A percentile compares a stretch with the other conserved stretches of the same genome.
These are phyloP conservation scores for Microcebus ravelobensis DNA, from an alignment of 2,113 vertebrate species.

Conservation along the genomic window DNA sequence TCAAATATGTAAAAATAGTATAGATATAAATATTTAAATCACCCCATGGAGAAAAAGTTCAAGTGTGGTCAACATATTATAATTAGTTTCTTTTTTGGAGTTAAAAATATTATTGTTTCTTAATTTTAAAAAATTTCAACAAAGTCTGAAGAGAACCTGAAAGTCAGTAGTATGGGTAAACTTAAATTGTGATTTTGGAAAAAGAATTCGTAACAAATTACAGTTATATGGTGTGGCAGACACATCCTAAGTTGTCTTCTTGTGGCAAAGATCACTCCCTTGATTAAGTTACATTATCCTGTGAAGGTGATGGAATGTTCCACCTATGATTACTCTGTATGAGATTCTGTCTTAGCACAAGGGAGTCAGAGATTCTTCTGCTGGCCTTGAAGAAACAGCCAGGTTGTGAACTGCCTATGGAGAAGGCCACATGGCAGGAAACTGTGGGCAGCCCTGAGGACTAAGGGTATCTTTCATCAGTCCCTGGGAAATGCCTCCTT, in stretches of 20 bases:
- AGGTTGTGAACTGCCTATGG: neutral
- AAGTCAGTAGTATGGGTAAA: neutral
- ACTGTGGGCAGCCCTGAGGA: neutral
- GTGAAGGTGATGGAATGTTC: neutral
- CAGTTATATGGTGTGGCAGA: neutral
- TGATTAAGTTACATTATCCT: neutral
- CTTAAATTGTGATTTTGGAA: neutral
- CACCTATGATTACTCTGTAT: neutral
- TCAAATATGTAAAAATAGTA: slow-evolving; percentile 1
- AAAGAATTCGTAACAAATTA: slow-evolving; percentile 7
- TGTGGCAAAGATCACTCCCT: neutral
- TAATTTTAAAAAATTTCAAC: neutral
- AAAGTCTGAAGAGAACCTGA: neutral
- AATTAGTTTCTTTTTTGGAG: neutral
- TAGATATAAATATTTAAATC: slow-evolving; percentile 38
- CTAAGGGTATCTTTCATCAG: neutral
- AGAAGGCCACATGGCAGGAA: neutral
- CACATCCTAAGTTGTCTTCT: neutral
- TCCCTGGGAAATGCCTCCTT: neutral
- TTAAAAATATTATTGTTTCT: slow-evolving; percentile 36
- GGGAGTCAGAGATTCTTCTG: neutral
- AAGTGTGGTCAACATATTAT: neutral
- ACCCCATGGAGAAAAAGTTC: neutral
- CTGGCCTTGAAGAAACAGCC: neutral
- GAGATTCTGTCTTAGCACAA: neutral